phyloP scores from a whole-genome alignment of 1,140 invertebrate genomes.

The Epicauta chinensis region DNA sequence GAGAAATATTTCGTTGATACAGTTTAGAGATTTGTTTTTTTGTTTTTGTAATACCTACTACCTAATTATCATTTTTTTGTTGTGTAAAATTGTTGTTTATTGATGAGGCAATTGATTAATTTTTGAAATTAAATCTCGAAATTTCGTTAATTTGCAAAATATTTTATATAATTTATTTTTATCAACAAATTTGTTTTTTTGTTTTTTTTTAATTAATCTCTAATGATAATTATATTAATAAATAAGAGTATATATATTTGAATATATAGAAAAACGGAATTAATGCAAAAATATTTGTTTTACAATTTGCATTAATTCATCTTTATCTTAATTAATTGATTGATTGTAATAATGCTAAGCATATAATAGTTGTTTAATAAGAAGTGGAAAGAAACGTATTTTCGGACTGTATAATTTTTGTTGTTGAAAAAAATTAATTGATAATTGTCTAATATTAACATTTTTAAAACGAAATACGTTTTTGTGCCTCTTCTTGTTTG shows the following conservation, averaged over 20 bases:
- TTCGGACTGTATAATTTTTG: too few species aligned
- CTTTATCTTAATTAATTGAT: too few species aligned
- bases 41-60: background rate
- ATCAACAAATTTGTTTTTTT: slow-evolving; percentile 9
- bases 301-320: slow-evolving; percentile 23
- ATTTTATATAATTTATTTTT: slow-evolving; percentile 8
- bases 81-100: slow-evolving; percentile 4
- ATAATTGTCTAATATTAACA: background rate
- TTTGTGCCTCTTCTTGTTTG: background rate
- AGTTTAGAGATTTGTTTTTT: background rate
- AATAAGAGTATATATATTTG: background rate
- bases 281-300: slow-evolving; percentile 26
- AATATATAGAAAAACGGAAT: slow-evolving; percentile 6
- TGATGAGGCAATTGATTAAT: too few species aligned
- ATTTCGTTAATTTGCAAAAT: slow-evolving; percentile 13
- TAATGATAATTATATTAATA: background rate
- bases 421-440: slow-evolving; percentile 13
- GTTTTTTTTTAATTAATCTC: background rate
- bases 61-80: slow-evolving; percentile 6
- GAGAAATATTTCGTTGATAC: slow-evolving; percentile 30
- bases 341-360: too few species aligned
- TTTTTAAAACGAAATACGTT: too few species aligned
- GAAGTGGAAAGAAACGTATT: too few species aligned
- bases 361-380: too few species aligned
- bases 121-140: too few species aligned